Evolutionary conservation across 2,797 vertebrate species (phyloP).

Genomic region (Enteromius argenteus): DNA sequence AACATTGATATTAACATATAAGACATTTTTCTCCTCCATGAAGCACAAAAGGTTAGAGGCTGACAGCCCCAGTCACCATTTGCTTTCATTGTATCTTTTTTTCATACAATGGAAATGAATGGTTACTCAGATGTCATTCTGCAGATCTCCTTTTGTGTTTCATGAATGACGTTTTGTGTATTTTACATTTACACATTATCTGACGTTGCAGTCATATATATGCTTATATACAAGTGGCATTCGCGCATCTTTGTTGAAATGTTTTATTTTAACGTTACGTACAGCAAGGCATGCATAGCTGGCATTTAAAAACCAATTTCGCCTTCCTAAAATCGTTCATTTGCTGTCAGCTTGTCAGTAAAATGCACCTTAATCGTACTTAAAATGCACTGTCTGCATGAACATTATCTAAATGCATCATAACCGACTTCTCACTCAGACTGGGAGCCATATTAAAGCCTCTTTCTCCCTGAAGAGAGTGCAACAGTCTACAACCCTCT

Average conservation of each 20-base stretch:
- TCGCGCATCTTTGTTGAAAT: not conserved
- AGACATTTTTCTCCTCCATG: not conserved
- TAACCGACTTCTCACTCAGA: constrained; percentile 11
- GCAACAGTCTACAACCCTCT: constrained; percentile 1
- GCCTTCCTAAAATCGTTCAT: not conserved
- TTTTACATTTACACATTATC: not conserved
- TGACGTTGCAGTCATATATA: not conserved
- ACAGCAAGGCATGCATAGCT: not conserved
- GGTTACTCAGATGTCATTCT: not conserved
- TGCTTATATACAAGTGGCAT: not conserved
- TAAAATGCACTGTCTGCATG: not conserved
- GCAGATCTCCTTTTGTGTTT: not conserved
- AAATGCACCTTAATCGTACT: not conserved
- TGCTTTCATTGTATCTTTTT: constrained; percentile 11
- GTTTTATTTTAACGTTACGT: not conserved
- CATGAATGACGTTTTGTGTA: not conserved
- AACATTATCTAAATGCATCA: not conserved
- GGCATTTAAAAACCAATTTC: not conserved
- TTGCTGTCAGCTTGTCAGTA: not conserved
- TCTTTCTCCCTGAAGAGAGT: not conserved
- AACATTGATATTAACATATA: not conserved
- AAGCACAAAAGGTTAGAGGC: constrained; percentile 10
- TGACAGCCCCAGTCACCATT: constrained; percentile 4
- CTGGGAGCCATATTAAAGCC: constrained; percentile 1
- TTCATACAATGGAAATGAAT: not conserved